Evolutionary conservation across 2,113 vertebrate genomes (phyloP).

Genomic region (Rhea americana): DNA sequence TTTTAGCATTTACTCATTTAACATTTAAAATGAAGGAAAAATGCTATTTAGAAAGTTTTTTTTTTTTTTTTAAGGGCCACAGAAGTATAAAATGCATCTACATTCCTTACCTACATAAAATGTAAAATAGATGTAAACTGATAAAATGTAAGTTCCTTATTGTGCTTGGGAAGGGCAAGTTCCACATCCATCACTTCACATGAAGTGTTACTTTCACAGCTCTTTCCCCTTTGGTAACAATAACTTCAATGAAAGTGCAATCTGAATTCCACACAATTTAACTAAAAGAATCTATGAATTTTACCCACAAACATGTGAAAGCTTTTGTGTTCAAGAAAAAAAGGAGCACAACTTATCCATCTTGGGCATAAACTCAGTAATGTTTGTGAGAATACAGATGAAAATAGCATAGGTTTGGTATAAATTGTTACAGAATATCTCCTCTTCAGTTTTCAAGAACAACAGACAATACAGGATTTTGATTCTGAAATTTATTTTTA

Average conservation of each 20-base stretch:
- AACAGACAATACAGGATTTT: constrained; percentile 87
- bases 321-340: not conserved
- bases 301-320: not conserved
- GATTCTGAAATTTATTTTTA: constrained; percentile 87
- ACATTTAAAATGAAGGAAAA: not conserved
- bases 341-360: not conserved
- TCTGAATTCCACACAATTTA: not conserved
- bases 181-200: not conserved
- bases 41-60: not conserved
- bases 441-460: constrained; percentile 77
- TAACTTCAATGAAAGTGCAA: not conserved
- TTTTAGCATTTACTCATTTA: not conserved
- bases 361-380: not conserved
- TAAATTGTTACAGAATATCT: constrained; percentile 17
- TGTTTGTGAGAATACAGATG: not conserved
- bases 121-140: not conserved
- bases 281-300: not conserved
- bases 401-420: constrained; percentile 15
- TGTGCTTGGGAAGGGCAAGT: not conserved
- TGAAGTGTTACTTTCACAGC: not conserved
- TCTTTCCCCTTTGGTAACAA: not conserved
- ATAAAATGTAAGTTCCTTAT: not conserved
- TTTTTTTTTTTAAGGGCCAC: not conserved
- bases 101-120: not conserved
- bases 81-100: not conserved